Evolutionary conservation across 2,113 vertebrate genomes (phyloP), one percentile per base, ranked within the genome.

Genomic region (Chelonoidis abingdonii): DNA sequence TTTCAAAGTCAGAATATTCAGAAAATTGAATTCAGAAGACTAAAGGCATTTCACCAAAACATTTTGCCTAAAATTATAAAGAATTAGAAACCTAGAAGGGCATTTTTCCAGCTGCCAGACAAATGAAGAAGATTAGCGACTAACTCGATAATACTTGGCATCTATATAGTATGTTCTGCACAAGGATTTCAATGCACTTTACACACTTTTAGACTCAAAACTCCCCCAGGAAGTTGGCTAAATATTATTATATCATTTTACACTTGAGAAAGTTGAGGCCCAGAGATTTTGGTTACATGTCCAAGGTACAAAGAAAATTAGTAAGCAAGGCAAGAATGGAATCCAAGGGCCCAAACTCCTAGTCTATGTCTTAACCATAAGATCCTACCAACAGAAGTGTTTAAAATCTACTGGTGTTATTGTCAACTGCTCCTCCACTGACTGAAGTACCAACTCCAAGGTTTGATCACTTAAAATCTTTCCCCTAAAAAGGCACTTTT

Each of bases 221-320:
- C 84, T 88, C 90, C 85, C 93, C 53, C 25, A 69, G 86, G 84
- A 97, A 97, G 79, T 92, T 95, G 96, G 94, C 92, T 93, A 97
- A 94, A 75, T 79, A 82, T 75, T 91, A 96, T 91, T 83, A 94
- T 91, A 86, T 41, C 53, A 69, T 92, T 97, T 93, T 80, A 95
- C n/a, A 84, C 0, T 0, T 38, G 83, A 27, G 1, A 86, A 94
- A 95, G 95, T 76, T 5, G 41, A 95, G 86, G 78, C 81, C 91
- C 25, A 50, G 47, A 57, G 86, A 92, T 91, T 2, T 17, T 2
- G 2, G 47, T 1, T 14, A 54, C 47, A 49, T 91, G n/a, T 29
- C 92, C 83, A 95, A 97, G 94, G 89, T 89, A 93, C 82, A 90
- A 92, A 4, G 76, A 81, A 80, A 91, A 95, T 86, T 91, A 95